A percentile compares a stretch with the other conserved stretches of the same genome.
Conservation (phyloP, 2,888 invertebrate species). For the Pterostichus niger region DNA sequence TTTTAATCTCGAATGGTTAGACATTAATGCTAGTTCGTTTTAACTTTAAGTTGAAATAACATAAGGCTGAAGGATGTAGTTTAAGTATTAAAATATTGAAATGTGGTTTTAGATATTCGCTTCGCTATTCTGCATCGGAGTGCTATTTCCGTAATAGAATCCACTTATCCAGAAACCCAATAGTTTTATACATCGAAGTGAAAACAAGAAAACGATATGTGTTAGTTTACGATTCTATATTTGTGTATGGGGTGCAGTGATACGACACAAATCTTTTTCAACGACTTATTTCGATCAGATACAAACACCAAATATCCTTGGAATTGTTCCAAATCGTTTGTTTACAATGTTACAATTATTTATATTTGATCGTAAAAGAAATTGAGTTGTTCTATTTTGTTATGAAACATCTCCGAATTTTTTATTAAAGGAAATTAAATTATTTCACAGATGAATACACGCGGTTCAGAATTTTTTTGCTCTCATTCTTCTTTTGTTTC, state of each 20-base stretch:
- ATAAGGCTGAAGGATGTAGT: too few species aligned
- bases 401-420: slow-evolving; percentile 39
- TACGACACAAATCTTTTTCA: slow-evolving; percentile 62
- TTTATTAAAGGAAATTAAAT: slow-evolving; percentile 46
- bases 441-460: slow-evolving; percentile 41
- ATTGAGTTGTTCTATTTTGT: slow-evolving; percentile 48
- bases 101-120: neutral
- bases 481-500: slow-evolving; percentile 33
- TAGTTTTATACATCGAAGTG: slow-evolving; percentile 40
- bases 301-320: slow-evolving; percentile 61
- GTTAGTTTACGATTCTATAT: slow-evolving; percentile 46
- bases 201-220: slow-evolving; percentile 53
- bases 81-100: too few species aligned
- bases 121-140: neutral
- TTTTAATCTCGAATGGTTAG: too few species aligned
- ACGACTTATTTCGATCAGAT: slow-evolving; percentile 61
- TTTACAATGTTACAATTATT: slow-evolving; percentile 65
- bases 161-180: neutral
- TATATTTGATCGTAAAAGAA: slow-evolving; percentile 65
- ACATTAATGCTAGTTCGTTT: too few species aligned
- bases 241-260: slow-evolving; percentile 57
- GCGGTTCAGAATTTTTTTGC: slow-evolving; percentile 22
- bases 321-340: slow-evolving; percentile 60
- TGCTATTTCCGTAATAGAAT: neutral
- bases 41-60: too few species aligned